Evolutionary conservation across 2,113 vertebrate species (phyloP).

Genomic region (Archocentrus centrarchus): DNA sequence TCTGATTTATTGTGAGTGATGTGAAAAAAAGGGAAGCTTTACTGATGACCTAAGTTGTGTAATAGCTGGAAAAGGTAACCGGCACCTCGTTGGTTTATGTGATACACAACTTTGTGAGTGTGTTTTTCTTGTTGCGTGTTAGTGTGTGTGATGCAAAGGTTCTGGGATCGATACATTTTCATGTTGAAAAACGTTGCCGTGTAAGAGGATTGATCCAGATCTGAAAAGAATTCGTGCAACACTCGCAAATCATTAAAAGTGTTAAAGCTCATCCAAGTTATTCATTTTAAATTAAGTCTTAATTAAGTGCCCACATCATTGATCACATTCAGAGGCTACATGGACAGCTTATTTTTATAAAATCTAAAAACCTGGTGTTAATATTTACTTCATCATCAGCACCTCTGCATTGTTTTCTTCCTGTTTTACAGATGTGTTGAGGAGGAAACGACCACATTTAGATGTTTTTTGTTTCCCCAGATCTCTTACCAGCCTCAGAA

Average conservation of each 20-base stretch:
- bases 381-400: neutral
- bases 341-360: no score
- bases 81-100: neutral
- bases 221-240: neutral
- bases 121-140: neutral
- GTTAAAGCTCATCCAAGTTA: no score
- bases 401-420: neutral
- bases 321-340: no score
- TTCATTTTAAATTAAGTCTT: no score
- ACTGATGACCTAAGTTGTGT: slow-evolving; percentile 33
- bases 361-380: no score
- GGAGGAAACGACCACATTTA: no score
- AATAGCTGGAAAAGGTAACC: slow-evolving; percentile 15
- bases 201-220: neutral
- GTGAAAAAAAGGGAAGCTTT: slow-evolving; percentile 38
- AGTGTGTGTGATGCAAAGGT: neutral
- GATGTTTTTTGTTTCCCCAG: no score
- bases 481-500: no score
- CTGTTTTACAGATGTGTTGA: neutral
- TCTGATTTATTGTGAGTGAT: slow-evolving; percentile 52
- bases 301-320: no score
- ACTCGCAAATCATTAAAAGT: no score
- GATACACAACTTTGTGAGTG: neutral
- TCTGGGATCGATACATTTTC: neutral
- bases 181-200: neutral